Base-by-base conservation (phyloP, 2,888 invertebrate genomes). In the Unio delphinus region DNA sequence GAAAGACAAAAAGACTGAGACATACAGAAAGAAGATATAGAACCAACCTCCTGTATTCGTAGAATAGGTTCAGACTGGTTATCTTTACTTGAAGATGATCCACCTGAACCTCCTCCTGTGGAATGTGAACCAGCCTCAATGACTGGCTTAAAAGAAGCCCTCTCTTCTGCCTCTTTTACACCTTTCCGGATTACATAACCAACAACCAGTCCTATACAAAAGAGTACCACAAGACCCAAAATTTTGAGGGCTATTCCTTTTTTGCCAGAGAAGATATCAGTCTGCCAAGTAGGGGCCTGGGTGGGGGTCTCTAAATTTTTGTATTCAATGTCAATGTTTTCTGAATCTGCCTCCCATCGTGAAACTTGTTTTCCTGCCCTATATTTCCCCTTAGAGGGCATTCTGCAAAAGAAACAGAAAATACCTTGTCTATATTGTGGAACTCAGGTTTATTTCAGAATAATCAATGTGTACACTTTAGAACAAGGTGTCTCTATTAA, bases 321-420 rank as follows among this genome's bases (percentile, higher is more conserved):
- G 69, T 87, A 87, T 69, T 87, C 85, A 69, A 87, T 85, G 80
- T 87, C 87, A 56, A 87, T 85, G 75, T 85, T 85, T 69, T 87
- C 87, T 0, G 86, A 83, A 73, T 87, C 87, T 3, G 86, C 83
- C 64, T 87, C 86, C 84, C 86, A 87, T 55, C 87, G 64, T 1
- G 87, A 84, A 45, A 86, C 84, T 56, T 85, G 85, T 68, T 85
- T 85, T 11, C 86, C 86, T 6, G 85, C 85, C 15, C 84, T 84
- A 75, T 86, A 86, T n/a, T 80, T 77, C 20, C 85, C 85, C 56
- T 83, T 81, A 7, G 83, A 79, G 17, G 85, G 85, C 83, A 86
- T 85, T 65, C 86, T 86, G 79, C 63, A 84, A 80, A 34, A 56
- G 64, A 56, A 61, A 45, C 61, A 26, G 61, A 64, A 30, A 63